Conservation (phyloP, 2,888 invertebrate genomes). For the Oeneis ivallda region DNA sequence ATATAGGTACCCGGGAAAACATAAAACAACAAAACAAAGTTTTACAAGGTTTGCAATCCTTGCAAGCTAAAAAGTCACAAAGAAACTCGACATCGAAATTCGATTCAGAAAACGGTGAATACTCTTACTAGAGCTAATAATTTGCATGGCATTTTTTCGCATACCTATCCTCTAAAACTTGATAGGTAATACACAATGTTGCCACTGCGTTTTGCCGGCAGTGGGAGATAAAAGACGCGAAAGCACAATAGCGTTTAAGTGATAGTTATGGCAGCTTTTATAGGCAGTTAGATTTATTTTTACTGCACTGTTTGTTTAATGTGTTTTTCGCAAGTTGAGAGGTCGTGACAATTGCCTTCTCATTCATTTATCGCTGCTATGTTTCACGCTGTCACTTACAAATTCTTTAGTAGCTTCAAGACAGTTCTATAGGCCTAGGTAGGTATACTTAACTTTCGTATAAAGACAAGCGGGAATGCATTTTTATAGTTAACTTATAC, state of each 20-base stretch:
- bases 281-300: conserved; percentile 82
- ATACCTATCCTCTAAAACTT: conserved; percentile 46
- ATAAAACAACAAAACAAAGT: too few relatives aligned
- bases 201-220: conserved; percentile 58
- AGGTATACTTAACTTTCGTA: too few relatives aligned
- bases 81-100: not conserved
- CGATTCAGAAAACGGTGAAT: not conserved
- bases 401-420: conserved; percentile 4
- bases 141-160: conserved; percentile 48
- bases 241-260: conserved; percentile 77
- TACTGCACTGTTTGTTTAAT: conserved; percentile 81
- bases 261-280: conserved; percentile 82
- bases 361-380: conserved; percentile 58
- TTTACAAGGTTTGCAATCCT: not conserved
- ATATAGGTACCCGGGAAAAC: too few relatives aligned
- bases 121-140: conserved; percentile 8
- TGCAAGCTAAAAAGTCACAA: not conserved
- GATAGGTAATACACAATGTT: conserved; percentile 54
- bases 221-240: conserved; percentile 62
- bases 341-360: conserved; percentile 67
- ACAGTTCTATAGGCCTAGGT: not conserved
- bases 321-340: conserved; percentile 73
- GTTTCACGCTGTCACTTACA: conserved; percentile 44
- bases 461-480: not conserved
- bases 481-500: not conserved